Percentiles rank a stretch among this genome's conserved stretches.
Conservation (phyloP, 2,797 vertebrate species). For the Poecile montanus region DNA sequence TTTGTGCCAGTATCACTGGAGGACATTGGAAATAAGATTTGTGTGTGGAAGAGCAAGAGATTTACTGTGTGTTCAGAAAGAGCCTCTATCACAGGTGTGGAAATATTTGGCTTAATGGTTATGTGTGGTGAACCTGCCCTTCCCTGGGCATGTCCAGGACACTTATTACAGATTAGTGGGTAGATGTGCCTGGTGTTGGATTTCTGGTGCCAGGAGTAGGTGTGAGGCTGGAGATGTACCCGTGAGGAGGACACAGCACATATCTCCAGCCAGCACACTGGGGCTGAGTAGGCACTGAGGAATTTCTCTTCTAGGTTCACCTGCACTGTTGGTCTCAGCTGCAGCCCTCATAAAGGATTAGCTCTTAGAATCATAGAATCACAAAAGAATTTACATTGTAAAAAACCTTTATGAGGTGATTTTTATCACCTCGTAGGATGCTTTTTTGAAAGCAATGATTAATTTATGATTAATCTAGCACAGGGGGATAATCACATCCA, state of each 20-base stretch:
- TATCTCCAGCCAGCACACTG: not conserved
- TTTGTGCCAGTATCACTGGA: not conserved
- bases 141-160: fast-evolving
- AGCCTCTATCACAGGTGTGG: not conserved
- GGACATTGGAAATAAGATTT: not conserved
- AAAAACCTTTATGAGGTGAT: not conserved
- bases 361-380: not conserved
- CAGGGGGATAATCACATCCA: too few species aligned
- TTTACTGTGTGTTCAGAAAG: not conserved
- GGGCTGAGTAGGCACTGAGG: not conserved
- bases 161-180: not conserved
- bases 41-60: not conserved
- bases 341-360: not conserved
- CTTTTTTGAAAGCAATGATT: not conserved
- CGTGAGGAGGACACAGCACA: not conserved
- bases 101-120: not conserved
- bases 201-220: not conserved
- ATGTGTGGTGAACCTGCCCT: not conserved
- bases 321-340: not conserved
- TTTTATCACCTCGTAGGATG: too few species aligned
- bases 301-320: not conserved
- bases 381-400: not conserved
- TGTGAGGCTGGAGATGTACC: not conserved
- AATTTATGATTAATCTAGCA: too few species aligned
- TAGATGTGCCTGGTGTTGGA: not conserved